Conservation (phyloP, 2,888 invertebrate species). For the Dasypolia templi region DNA sequence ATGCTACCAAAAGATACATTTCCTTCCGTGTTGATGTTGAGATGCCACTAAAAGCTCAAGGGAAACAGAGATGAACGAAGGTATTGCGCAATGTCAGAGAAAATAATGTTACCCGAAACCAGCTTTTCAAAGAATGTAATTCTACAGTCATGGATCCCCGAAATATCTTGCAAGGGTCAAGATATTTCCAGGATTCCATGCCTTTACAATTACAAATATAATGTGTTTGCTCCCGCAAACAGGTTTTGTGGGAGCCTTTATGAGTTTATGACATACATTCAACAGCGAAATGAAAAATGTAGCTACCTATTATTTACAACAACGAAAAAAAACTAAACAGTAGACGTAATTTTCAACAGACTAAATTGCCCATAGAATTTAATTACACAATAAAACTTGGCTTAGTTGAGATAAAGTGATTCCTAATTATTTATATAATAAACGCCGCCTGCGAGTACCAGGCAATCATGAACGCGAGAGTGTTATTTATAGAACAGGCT, state of each 20-base stretch:
- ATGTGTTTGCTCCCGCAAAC: too few relatives aligned
- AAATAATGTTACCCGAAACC: not conserved
- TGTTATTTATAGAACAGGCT: constrained; percentile 39
- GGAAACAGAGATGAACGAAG: not conserved
- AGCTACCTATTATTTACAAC: too few relatives aligned
- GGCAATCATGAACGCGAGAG: constrained; percentile 37
- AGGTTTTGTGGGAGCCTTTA: too few relatives aligned
- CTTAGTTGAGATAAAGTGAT: not conserved
- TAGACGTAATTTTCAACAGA: constrained; percentile 8
- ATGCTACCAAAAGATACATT: not conserved
- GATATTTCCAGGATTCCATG: too few relatives aligned
- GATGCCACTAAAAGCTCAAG: not conserved
- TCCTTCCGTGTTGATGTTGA: not conserved
- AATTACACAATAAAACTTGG: constrained; percentile 9
- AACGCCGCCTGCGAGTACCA: constrained; percentile 30
- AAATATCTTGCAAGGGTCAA: too few relatives aligned
- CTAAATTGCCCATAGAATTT: constrained; percentile 5
- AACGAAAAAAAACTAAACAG: not conserved
- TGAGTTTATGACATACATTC: too few relatives aligned
- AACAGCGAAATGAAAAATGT: not conserved
- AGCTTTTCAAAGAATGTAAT: not conserved
- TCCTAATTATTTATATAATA: constrained; percentile 32
- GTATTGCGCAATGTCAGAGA: not conserved
- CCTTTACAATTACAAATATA: too few relatives aligned
- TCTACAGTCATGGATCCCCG: too few relatives aligned